phyloP scores from a whole-genome alignment of 2,113 vertebrate species.

The Zosterops hypoxanthus region DNA sequence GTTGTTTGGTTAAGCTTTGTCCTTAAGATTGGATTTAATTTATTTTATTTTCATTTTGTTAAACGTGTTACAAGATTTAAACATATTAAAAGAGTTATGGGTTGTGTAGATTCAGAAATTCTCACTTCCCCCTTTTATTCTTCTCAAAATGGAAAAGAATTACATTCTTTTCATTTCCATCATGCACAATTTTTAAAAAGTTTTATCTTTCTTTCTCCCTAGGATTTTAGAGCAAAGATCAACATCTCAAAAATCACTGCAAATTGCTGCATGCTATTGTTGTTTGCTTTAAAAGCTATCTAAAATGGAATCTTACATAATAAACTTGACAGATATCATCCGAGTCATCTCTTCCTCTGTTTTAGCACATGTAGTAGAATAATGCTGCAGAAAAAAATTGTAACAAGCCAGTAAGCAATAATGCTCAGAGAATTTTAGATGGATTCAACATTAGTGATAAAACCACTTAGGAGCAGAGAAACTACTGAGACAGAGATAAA shows the following conservation, averaged over 20 bases:
- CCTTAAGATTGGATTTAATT: neutral
- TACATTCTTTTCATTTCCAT: constrained; percentile 3
- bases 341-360: neutral
- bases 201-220: neutral
- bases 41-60: neutral
- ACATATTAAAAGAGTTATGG: neutral
- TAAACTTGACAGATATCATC: neutral
- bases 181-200: neutral
- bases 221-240: constrained; percentile 24
- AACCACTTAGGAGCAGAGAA: neutral
- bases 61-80: neutral
- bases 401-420: neutral
- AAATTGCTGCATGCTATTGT: constrained; percentile 32
- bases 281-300: constrained; percentile 15
- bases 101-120: neutral
- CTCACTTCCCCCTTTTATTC: neutral
- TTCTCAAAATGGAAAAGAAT: neutral
- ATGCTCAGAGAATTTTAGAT: neutral
- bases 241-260: constrained; percentile 38
- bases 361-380: neutral
- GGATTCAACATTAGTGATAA: neutral
- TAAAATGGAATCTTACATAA: neutral
- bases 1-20: neutral
- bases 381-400: neutral
- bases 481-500: neutral